Conservation (phyloP, 92 coral and sea anemone genomes). For the Micromussa lordhowensis region DNA sequence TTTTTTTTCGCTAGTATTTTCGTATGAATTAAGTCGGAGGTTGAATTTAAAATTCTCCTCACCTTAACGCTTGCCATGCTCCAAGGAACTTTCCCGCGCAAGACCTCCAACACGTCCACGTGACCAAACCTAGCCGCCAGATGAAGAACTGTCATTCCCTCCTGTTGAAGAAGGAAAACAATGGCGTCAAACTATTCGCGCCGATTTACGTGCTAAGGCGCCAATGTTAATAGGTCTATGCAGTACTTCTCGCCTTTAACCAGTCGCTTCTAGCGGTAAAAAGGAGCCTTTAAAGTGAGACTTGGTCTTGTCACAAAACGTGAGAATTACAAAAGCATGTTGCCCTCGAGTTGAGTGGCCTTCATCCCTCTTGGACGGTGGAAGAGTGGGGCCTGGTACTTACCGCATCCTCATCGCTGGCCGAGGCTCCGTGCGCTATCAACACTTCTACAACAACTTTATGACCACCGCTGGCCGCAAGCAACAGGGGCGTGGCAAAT, state of each 20-base stretch:
- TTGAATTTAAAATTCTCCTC: background rate
- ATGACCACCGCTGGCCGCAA: slow-evolving; percentile 99
- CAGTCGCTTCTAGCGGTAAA: background rate
- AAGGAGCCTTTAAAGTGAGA: too few relatives aligned
- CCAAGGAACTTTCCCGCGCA: slow-evolving; percentile 95
- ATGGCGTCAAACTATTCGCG: background rate
- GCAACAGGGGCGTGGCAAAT: slow-evolving; percentile 93
- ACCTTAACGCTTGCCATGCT: slow-evolving; percentile 98
- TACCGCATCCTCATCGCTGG: slow-evolving; percentile 96
- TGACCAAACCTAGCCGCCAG: slow-evolving; percentile 96
- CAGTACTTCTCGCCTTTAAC: background rate
- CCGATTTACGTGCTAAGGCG: background rate
- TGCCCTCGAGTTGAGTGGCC: too few relatives aligned
- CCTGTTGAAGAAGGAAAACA: slow-evolving; percentile 41
- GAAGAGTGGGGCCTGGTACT: slow-evolving; percentile 13
- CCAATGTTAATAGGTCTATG: too few relatives aligned
- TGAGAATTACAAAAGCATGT: too few relatives aligned
- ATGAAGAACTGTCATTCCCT: slow-evolving; percentile 94
- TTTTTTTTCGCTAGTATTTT: background rate
- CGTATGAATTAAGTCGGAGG: background rate
- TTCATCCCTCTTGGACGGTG: background rate
- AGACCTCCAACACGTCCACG: slow-evolving; percentile 87
- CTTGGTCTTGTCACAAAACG: too few relatives aligned
- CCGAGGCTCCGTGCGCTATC: slow-evolving; percentile 87
- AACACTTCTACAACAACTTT: slow-evolving; percentile 95